Evolutionary conservation across 2,113 vertebrate genomes (phyloP).

Genomic region (Coregonus clupeaformis): DNA sequence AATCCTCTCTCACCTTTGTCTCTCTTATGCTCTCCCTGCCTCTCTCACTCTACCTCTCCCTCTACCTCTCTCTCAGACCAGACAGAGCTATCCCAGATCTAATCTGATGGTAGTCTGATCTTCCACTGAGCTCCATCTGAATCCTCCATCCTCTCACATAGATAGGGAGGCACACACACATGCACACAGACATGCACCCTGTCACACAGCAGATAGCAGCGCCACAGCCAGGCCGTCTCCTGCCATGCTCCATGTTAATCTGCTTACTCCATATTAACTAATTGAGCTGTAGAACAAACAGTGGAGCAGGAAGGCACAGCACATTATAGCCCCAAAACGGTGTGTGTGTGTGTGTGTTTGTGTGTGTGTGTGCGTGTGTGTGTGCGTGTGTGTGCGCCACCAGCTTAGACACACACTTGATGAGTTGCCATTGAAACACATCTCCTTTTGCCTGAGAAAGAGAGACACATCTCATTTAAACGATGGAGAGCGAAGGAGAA

Average conservation of each 20-base stretch:
- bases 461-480: background rate
- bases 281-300: conserved; percentile 54
- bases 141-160: conserved; percentile 8
- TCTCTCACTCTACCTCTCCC: background rate
- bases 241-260: conserved; percentile 47
- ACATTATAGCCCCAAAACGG: conserved; percentile 22
- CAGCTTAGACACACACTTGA: conserved; percentile 3
- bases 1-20: background rate
- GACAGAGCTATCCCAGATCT: conserved; percentile 34
- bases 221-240: conserved; percentile 23
- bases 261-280: conserved; percentile 58
- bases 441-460: background rate
- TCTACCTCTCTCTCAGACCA: conserved; percentile 19
- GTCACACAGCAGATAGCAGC: conserved; percentile 5
- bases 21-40: too few species aligned
- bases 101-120: conserved; percentile 29
- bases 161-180: background rate
- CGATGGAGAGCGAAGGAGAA: background rate
- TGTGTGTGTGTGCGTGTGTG: too few species aligned
- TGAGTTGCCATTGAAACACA: background rate
- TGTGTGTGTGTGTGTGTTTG: background rate
- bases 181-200: background rate
- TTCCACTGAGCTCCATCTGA: background rate
- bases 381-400: background rate
- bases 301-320: conserved; percentile 19